Percentiles rank a stretch among this genome's conserved stretches.
phyloP scores from a whole-genome alignment of 2,113 vertebrate species.

The Barnardius zonarius region DNA sequence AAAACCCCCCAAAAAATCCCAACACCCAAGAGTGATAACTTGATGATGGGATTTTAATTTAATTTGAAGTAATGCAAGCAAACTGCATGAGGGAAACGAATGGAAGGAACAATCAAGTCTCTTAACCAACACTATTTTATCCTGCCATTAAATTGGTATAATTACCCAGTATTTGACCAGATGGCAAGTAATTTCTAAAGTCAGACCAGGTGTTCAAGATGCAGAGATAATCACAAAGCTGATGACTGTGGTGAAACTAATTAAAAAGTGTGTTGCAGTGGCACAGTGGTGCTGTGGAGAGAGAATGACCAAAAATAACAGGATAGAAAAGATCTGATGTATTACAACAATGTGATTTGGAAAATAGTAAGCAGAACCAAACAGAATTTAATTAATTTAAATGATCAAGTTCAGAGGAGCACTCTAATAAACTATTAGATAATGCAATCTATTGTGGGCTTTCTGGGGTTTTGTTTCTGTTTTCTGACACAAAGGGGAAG shows the following conservation, averaged over 20 bases:
- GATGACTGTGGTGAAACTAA: constrained; percentile 72
- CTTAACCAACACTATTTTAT: constrained; percentile 65
- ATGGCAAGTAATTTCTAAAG: constrained; percentile 76
- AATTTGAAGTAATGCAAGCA: constrained; percentile 56
- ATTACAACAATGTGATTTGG: not conserved
- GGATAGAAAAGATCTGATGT: not conserved
- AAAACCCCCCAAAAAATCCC: not conserved
- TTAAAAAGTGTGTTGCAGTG: constrained; percentile 63
- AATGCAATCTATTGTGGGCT: not conserved
- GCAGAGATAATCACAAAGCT: constrained; percentile 73
- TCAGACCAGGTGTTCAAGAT: constrained; percentile 75
- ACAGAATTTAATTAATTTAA: constrained; percentile 46
- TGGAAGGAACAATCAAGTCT: constrained; percentile 42
- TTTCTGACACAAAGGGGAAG: not conserved
- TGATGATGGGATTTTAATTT: constrained; percentile 60
- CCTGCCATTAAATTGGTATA: constrained; percentile 71
- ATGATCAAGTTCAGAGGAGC: not conserved
- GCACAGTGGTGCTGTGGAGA: constrained; percentile 5
- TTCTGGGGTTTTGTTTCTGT: not conserved
- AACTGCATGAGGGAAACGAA: constrained; percentile 30
- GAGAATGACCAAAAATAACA: constrained; percentile 50
- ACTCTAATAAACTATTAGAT: constrained; percentile 3
- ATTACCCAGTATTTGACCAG: constrained; percentile 74
- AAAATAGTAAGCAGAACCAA: constrained; percentile 42
- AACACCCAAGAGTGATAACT: constrained; percentile 4